Percentiles rank a stretch among this genome's conserved stretches.
Evolutionary conservation across 2,113 vertebrate genomes (phyloP).

Genomic region (Hemiprocne comata): DNA sequence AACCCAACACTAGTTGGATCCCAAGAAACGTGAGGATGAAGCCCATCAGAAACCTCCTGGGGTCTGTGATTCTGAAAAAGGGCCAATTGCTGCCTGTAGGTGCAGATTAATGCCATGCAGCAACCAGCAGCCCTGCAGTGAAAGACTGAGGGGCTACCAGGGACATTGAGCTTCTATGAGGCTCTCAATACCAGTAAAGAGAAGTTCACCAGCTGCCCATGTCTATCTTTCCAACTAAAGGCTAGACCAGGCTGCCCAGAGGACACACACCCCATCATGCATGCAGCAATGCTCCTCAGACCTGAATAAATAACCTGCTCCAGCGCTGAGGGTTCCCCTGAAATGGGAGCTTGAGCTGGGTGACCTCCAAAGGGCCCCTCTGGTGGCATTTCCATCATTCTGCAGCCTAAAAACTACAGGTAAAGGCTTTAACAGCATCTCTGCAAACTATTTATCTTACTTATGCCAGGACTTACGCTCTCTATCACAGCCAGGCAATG

Average conservation of each 20-base stretch:
- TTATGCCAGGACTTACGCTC: background rate
- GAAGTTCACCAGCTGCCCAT: background rate
- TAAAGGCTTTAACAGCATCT: background rate
- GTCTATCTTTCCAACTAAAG: rapidly evolving
- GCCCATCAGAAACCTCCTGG: background rate
- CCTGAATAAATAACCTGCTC: rapidly evolving
- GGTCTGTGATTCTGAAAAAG: background rate
- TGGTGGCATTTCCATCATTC: background rate
- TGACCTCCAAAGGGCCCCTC: background rate
- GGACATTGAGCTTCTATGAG: background rate
- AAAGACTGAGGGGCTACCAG: background rate
- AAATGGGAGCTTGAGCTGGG: background rate
- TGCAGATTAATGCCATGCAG: background rate
- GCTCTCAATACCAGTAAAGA: background rate
- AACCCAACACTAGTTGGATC: background rate
- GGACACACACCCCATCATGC: too few relatives aligned
- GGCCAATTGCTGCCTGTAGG: background rate
- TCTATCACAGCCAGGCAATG: conserved; percentile 2
- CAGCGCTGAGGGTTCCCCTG: background rate
- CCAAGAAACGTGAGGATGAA: background rate
- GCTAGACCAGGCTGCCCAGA: background rate
- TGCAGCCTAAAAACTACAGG: background rate
- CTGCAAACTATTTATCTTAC: background rate
- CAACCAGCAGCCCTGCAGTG: background rate
- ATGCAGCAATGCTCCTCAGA: background rate